A percentile compares a stretch with the other conserved stretches of the same genome.
Evolutionary conservation across 64 coral and sea anemone species (phyloP).

Genomic region (Montipora foliosa): DNA sequence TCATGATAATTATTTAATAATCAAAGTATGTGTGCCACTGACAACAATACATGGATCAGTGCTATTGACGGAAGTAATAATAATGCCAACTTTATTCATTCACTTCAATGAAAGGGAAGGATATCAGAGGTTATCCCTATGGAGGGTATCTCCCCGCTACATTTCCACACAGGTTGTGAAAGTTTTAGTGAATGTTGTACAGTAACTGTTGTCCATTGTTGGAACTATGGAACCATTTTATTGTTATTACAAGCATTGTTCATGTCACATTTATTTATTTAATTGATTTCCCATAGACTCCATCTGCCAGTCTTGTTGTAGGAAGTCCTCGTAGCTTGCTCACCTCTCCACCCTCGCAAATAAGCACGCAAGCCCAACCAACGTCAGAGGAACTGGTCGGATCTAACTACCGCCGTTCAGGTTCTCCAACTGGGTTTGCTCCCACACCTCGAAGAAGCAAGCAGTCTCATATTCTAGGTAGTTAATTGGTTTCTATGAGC

Average conservation of each 20-base stretch:
- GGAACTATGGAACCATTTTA: too few relatives aligned
- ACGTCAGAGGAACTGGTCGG: conserved; percentile 82
- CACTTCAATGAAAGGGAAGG: too few relatives aligned
- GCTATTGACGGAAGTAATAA: too few relatives aligned
- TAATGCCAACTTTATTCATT: too few relatives aligned
- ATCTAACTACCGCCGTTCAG: conserved; percentile 66
- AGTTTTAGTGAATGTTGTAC: too few relatives aligned
- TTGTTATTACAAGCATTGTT: neutral
- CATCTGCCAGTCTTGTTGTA: conserved; percentile 42
- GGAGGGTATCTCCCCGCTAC: too few relatives aligned
- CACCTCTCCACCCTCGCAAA: conserved; percentile 70
- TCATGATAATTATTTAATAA: too few relatives aligned
- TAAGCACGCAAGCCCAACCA: conserved; percentile 74
- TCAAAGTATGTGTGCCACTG: too few relatives aligned
- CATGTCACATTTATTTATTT: neutral
- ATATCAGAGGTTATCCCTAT: too few relatives aligned
- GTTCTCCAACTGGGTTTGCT: conserved; percentile 61
- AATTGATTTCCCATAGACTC: conserved; percentile 12
- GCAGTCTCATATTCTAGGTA: conserved; percentile 72
- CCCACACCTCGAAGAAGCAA: neutral
- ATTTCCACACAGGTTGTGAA: too few relatives aligned
- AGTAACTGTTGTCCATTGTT: too few relatives aligned
- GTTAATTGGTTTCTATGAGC: neutral
- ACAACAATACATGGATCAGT: too few relatives aligned
- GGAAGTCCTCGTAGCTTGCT: conserved; percentile 67